These are phyloP conservation scores for Acanthopleura granulata DNA, from an alignment of 2,888 invertebrate genomes.

Conservation along the genomic window DNA sequence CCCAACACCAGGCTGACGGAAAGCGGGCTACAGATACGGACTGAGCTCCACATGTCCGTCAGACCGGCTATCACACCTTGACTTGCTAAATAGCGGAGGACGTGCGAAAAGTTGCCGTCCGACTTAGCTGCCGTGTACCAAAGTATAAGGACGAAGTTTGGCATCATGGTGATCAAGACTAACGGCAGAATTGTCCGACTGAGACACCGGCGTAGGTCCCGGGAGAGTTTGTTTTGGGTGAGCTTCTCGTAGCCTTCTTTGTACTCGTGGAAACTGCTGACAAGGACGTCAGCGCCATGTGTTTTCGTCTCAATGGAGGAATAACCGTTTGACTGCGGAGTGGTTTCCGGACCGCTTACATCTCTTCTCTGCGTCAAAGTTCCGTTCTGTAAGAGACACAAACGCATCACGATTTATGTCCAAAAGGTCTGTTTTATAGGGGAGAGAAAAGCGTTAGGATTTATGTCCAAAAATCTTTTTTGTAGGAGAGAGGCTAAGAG, in stretches of 20 bases:
- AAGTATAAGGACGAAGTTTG: constrained; percentile 56
- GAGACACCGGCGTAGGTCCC: constrained; percentile 36
- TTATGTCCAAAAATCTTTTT: too few species aligned
- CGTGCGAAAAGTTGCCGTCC: constrained; percentile 51
- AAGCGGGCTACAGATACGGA: constrained; percentile 50
- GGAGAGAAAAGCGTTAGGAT: too few species aligned
- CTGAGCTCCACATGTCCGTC: constrained; percentile 54
- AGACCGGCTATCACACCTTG: constrained; percentile 44
- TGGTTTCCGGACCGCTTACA: too few species aligned
- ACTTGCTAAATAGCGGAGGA: constrained; percentile 32
- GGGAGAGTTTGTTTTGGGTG: constrained; percentile 37
- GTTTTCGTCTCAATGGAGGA: too few species aligned
- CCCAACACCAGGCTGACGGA: constrained; percentile 49
- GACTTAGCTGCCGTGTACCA: constrained; percentile 54
- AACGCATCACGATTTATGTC: too few species aligned
- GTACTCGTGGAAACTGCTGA: constrained; percentile 44
- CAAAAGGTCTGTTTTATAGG: too few species aligned
- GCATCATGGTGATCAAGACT: constrained; percentile 49
- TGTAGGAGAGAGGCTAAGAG: too few species aligned
- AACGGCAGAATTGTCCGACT: constrained; percentile 53
- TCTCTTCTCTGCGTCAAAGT: too few species aligned
- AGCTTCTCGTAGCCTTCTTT: constrained; percentile 39
- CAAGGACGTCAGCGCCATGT: constrained; percentile 33
- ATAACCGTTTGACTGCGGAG: too few species aligned
- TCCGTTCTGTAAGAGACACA: too few species aligned